Conservation (phyloP, 30 jellyfish, hydroid and myxozoan species). For the Cassiopea andromeda region DNA sequence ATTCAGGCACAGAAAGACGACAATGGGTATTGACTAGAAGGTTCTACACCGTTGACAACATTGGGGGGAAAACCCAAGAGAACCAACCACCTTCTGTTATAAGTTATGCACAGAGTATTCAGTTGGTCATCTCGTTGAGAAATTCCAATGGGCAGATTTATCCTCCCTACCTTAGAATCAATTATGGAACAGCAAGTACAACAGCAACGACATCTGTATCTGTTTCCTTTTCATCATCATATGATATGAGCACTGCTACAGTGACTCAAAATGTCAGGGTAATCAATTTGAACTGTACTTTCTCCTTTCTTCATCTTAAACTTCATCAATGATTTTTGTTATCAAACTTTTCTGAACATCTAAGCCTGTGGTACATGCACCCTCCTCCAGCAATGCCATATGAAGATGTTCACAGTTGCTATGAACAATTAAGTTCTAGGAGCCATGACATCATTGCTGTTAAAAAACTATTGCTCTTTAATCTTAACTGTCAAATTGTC, state of each 20-base stretch:
- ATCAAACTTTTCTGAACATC: too few species aligned
- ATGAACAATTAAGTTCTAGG: too few species aligned
- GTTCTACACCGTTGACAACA: constrained; percentile 84
- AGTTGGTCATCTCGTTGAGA: constrained; percentile 62
- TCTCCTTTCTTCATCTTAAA: too few species aligned
- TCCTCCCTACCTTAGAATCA: constrained; percentile 87
- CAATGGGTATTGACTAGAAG: constrained; percentile 82
- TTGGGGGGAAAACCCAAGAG: constrained; percentile 68
- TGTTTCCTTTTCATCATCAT: constrained; percentile 61
- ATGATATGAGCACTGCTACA: constrained; percentile 79
- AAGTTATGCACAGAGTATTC: constrained; percentile 75
- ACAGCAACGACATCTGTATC: constrained; percentile 46
- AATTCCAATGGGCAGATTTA: constrained; percentile 88
- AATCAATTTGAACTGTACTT: not conserved
- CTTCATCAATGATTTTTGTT: too few species aligned
- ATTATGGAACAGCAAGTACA: constrained; percentile 65
- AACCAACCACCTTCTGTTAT: constrained; percentile 53
- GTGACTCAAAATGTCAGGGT: constrained; percentile 84
- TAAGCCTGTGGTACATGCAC: too few species aligned
- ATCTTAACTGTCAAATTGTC: too few species aligned
- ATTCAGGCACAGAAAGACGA: constrained; percentile 50
- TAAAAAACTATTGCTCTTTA: too few species aligned
- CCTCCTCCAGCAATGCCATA: too few species aligned
- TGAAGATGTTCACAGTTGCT: too few species aligned
- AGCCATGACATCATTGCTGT: too few species aligned